A percentile compares a stretch with the other conserved stretches of the same genome.
These are phyloP conservation scores for Eclectus roratus DNA, from an alignment of 2,113 vertebrate genomes.

Conservation along the genomic window DNA sequence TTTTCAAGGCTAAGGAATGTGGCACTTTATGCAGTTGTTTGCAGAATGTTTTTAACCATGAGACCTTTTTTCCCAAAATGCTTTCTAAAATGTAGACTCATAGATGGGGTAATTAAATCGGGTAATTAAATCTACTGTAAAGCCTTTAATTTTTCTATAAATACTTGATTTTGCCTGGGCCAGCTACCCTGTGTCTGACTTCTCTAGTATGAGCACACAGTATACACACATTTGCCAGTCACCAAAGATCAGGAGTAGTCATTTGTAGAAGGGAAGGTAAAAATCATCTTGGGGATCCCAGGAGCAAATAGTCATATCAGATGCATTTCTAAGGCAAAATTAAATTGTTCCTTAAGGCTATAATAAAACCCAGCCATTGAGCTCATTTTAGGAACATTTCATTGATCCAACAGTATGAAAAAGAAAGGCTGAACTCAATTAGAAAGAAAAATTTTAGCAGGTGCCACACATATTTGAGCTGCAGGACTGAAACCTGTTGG, in stretches of 20 bases:
- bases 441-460: not conserved
- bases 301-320: not conserved
- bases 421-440: not conserved
- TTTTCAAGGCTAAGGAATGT: not conserved
- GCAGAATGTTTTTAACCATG: not conserved
- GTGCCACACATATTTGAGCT: not conserved
- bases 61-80: not conserved
- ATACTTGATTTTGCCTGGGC: not conserved
- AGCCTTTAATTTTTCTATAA: not conserved
- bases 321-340: slow-evolving; percentile 8
- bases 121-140: not conserved
- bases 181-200: not conserved
- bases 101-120: not conserved
- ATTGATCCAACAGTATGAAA: not conserved
- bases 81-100: not conserved
- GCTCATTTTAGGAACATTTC: slow-evolving; percentile 1
- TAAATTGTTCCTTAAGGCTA: not conserved
- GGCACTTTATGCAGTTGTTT: not conserved
- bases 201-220: not conserved
- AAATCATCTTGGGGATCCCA: not conserved
- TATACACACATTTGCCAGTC: not conserved
- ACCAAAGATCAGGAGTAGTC: not conserved
- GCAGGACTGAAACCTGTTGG: not conserved
- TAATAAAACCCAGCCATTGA: not conserved
- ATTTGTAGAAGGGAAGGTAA: not conserved